A percentile compares a stretch with the other conserved stretches of the same genome.
phyloP scores from a whole-genome alignment of 2,888 invertebrate species.

The Carabus problematicus region DNA sequence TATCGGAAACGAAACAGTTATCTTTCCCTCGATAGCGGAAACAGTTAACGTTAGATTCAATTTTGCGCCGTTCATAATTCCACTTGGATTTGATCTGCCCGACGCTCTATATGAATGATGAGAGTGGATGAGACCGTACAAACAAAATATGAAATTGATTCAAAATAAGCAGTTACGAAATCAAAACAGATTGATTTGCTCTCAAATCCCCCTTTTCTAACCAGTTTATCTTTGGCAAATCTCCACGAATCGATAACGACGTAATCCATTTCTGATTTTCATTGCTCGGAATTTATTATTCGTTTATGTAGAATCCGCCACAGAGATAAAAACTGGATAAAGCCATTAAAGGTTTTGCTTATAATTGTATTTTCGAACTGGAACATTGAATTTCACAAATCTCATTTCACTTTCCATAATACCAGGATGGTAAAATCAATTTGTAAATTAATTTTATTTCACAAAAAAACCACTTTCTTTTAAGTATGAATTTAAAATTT shows the following conservation, averaged over 20 bases:
- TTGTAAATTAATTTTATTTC: too few species aligned
- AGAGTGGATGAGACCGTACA: not conserved
- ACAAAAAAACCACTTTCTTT: too few species aligned
- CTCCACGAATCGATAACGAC: not conserved
- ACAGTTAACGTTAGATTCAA: constrained; percentile 2
- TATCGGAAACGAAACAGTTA: too few species aligned
- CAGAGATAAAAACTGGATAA: not conserved
- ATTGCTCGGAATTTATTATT: constrained; percentile 3
- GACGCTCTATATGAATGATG: not conserved
- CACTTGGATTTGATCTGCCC: not conserved
- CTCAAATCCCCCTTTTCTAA: not conserved
- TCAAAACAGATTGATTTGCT: not conserved
- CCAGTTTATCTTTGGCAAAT: not conserved
- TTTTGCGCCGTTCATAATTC: not conserved
- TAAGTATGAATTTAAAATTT: not conserved
- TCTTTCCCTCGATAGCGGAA: not conserved
- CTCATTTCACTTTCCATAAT: too few species aligned
- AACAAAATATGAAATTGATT: not conserved
- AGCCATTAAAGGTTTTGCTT: not conserved
- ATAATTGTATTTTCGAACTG: constrained; percentile 5
- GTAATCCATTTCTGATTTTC: not conserved
- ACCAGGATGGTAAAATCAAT: too few species aligned
- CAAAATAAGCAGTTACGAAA: not conserved
- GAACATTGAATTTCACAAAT: not conserved
- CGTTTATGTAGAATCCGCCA: constrained; percentile 1